Evolutionary conservation across 2,113 vertebrate genomes (phyloP).

Genomic region (Oenanthe oenanthe): DNA sequence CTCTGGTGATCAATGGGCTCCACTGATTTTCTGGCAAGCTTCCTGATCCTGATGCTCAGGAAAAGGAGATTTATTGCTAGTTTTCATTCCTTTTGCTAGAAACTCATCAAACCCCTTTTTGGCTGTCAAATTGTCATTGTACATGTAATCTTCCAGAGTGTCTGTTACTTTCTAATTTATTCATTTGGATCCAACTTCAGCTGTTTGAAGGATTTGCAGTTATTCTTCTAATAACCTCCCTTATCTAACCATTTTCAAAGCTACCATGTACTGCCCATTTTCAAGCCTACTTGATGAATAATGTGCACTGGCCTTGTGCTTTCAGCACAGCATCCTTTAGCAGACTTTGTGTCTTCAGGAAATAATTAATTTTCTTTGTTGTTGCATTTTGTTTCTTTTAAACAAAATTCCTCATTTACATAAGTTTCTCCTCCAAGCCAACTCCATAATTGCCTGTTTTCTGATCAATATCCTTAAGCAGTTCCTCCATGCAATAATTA

Average conservation of each 20-base stretch:
- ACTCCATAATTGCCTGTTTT: background rate
- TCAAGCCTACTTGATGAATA: background rate
- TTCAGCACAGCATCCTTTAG: conserved; percentile 18
- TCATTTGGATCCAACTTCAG: background rate
- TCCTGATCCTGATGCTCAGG: background rate
- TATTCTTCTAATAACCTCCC: conserved; percentile 35
- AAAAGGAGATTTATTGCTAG: background rate
- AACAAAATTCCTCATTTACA: background rate
- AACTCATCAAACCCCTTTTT: conserved; percentile 16
- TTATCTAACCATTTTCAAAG: conserved; percentile 21
- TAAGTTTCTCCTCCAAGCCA: background rate
- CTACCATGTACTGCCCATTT: background rate
- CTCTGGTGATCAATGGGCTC: background rate
- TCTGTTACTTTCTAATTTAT: conserved; percentile 25
- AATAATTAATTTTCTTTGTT: conserved; percentile 31
- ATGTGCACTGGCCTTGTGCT: background rate
- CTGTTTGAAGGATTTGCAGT: conserved; percentile 26
- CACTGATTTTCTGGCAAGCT: conserved; percentile 2
- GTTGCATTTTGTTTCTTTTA: background rate
- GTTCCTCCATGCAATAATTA: background rate
- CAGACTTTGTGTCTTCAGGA: background rate
- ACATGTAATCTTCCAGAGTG: conserved; percentile 17
- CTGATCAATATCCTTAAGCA: background rate
- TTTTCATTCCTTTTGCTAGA: conserved; percentile 40
- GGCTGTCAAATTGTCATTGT: conserved; percentile 25